Evolutionary conservation across 2,888 invertebrate genomes (phyloP), one percentile per base, ranked within the genome.

Genomic region (Hecatera dysodea): DNA sequence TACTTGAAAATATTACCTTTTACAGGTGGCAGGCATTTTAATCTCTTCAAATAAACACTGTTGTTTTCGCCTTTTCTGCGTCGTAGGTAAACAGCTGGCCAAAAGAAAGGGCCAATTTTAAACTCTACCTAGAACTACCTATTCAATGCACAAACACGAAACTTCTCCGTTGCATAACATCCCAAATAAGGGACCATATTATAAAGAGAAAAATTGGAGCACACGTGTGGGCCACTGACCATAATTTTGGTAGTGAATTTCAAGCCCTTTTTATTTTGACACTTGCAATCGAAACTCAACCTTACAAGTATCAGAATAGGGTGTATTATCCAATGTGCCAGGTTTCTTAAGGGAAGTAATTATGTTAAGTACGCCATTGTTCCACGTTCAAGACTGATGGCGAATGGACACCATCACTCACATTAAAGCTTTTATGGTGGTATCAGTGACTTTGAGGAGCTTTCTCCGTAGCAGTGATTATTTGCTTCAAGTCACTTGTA

Each of bases 291-390:
- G 11, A 80, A 69, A 65, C 0, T 19, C 12, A 60, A 75, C 81
- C 62, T 29, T 78, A 70, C 19, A 0, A 0, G 0, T 0, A 0
- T 24, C 17, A 0, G 0, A 0, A 27, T 73, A 80, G 55, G 57
- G 63, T 56, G 0, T 39, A 15, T 42, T 67, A 81, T 81, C 6
- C 9, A 0, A 56, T 69, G 46, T 7, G 0, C 0, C 11, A 8
- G 17, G 42, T 67, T 74, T 78, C 68, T 63, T 61, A 77, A 62
- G 77, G 79, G 78, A 73, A 75, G 75, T 80, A 83, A 84, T 84
- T 84, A 83, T 81, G 84, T 84, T 84, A 84, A 84, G 84, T 83
- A 75, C 63, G 57, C 72, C 65, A 84, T 84, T 84, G 84, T 84
- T 84, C 78, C 74, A 66, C 73, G 59, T 71, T 69, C 63, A 69